A percentile compares a stretch with the other conserved stretches of the same genome.
Conservation (phyloP, 2,797 vertebrate genomes). For the Gymnodraco acuticeps region DNA sequence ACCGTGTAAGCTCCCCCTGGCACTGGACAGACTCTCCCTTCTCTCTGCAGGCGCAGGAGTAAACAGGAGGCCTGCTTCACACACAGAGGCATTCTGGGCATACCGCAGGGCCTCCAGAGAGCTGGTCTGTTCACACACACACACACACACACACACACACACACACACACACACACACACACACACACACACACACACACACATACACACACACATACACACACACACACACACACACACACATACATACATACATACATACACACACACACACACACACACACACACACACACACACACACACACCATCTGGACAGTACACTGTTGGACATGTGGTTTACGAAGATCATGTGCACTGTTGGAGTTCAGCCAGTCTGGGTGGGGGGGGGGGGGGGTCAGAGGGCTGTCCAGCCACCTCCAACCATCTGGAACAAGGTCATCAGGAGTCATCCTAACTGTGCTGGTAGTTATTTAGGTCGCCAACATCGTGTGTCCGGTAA, state of each 20-base stretch:
- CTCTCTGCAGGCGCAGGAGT: slow-evolving; percentile 45
- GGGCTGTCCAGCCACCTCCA: slow-evolving; percentile 9
- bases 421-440: slow-evolving; percentile 31
- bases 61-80: slow-evolving; percentile 63
- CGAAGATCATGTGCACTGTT: slow-evolving; percentile 36
- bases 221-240: slow-evolving; percentile 24
- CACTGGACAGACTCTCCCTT: slow-evolving; percentile 51
- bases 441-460: slow-evolving; percentile 8
- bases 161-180: slow-evolving; percentile 25
- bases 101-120: slow-evolving; percentile 77
- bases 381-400: not conserved
- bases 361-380: slow-evolving; percentile 16
- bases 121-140: slow-evolving; percentile 38
- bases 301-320: slow-evolving; percentile 25
- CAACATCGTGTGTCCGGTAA: slow-evolving; percentile 3
- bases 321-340: slow-evolving; percentile 41
- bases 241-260: not conserved
- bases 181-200: slow-evolving; percentile 11
- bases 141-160: slow-evolving; percentile 10
- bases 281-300: not conserved
- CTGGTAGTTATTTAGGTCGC: not conserved
- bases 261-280: slow-evolving; percentile 33
- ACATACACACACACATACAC: slow-evolving; percentile 26
- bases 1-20: slow-evolving; percentile 55
- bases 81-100: slow-evolving; percentile 76